A percentile compares a stretch with the other conserved stretches of the same genome.
These are phyloP conservation scores for Onthophagus taurus DNA, from an alignment of 1,140 invertebrate species.

Conservation along the genomic window DNA sequence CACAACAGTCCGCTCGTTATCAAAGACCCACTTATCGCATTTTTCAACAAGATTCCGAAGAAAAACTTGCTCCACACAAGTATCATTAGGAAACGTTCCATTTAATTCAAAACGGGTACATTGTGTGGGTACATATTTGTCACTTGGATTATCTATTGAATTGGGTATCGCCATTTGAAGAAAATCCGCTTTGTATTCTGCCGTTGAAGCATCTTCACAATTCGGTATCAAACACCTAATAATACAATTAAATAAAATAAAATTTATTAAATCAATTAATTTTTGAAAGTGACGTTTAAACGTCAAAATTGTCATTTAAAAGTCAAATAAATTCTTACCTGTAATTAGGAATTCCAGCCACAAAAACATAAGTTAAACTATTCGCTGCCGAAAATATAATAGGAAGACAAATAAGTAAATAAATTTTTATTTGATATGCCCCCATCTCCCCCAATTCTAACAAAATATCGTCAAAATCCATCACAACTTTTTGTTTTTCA, in stretches of 20 bases:
- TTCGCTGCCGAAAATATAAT: constrained; percentile 48
- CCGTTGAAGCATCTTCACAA: constrained; percentile 39
- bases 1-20: constrained; percentile 45
- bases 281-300: no score
- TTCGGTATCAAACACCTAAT: constrained; percentile 43
- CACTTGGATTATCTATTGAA: constrained; percentile 4
- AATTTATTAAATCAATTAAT: neutral
- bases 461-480: constrained; percentile 49
- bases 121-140: constrained; percentile 18
- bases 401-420: constrained; percentile 46
- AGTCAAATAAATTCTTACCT: constrained; percentile 33
- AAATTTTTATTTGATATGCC: constrained; percentile 45
- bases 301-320: neutral
- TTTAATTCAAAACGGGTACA: constrained; percentile 28
- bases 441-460: constrained; percentile 49
- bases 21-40: constrained; percentile 44
- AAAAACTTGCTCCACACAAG: constrained; percentile 35
- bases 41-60: constrained; percentile 21
- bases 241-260: constrained; percentile 3
- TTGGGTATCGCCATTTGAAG: constrained; percentile 39
- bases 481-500: constrained; percentile 26
- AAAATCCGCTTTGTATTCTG: constrained; percentile 38
- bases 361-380: constrained; percentile 51
- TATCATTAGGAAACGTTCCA: constrained; percentile 15
- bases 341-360: constrained; percentile 45